These are phyloP conservation scores for Crambe crambe DNA, from an alignment of 37 sponge, comb jelly and placozoan species.

Conservation along the genomic window DNA sequence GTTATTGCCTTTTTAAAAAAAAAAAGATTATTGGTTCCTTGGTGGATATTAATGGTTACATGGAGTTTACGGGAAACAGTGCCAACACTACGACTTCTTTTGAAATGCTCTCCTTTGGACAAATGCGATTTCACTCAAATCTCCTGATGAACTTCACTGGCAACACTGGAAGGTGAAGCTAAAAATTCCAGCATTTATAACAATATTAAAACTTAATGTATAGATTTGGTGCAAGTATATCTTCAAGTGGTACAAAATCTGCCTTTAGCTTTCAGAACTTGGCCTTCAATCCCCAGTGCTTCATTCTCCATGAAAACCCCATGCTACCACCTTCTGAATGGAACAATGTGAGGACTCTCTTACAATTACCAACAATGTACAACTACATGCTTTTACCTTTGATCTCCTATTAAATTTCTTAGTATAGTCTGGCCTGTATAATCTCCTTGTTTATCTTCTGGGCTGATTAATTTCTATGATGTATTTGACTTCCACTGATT, in stretches of 20 bases:
- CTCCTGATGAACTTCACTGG: conserved; percentile 24
- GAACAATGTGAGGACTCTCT: conserved; percentile 44
- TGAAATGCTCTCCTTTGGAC: conserved; percentile 56
- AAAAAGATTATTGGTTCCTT: conserved; percentile 34
- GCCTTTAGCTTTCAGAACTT: conserved; percentile 10
- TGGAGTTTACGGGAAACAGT: conserved; percentile 31
- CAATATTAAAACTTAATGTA: background rate
- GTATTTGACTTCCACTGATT: no score
- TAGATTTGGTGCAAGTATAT: conserved; percentile 51
- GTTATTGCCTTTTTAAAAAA: background rate
- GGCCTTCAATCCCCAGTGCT: conserved; percentile 42
- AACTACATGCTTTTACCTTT: background rate
- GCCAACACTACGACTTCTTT: conserved; percentile 17
- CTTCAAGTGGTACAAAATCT: background rate
- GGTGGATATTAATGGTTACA: conserved; percentile 23
- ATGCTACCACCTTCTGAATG: conserved; percentile 34
- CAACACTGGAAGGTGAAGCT: conserved; percentile 49
- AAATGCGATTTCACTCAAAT: conserved; percentile 9
- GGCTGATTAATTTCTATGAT: no score
- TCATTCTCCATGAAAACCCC: conserved; percentile 34
- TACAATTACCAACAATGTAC: background rate
- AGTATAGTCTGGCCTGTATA: no score
- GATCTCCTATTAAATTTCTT: no score
- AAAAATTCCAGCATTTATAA: background rate
- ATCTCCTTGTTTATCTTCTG: no score